phyloP scores from a whole-genome alignment of 2,888 invertebrate genomes.

The Lepetodrilus schrolli region DNA sequence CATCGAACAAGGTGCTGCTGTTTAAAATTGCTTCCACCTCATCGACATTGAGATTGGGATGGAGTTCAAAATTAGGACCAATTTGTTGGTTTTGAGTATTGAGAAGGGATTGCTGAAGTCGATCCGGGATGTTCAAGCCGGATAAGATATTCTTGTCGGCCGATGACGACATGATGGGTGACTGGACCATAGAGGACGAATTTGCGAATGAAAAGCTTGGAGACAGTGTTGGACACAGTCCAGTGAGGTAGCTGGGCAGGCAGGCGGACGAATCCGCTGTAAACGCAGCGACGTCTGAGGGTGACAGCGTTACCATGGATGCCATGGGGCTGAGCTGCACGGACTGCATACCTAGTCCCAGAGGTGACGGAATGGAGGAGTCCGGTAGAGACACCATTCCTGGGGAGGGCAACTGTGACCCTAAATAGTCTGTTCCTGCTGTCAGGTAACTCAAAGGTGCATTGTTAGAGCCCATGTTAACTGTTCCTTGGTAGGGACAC shows the following conservation, averaged over 20 bases:
- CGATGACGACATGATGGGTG: neutral
- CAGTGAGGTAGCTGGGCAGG: neutral
- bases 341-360: neutral
- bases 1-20: neutral
- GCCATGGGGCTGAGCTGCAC: conserved; percentile 13
- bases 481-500: neutral
- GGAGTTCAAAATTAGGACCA: neutral
- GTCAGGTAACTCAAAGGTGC: neutral
- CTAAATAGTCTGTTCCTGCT: neutral
- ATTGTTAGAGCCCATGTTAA: neutral
- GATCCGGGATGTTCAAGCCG: neutral
- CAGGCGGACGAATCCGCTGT: neutral
- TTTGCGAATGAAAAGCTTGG: neutral
- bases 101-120: neutral
- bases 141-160: neutral
- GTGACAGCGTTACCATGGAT: neutral
- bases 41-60: neutral
- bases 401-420: neutral
- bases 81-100: neutral
- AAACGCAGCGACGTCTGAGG: neutral
- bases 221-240: conserved; percentile 17
- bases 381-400: neutral
- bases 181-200: neutral
- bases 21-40: neutral
- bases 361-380: neutral